phyloP scores from a whole-genome alignment of 2,888 invertebrate species.

The Trichopria drosophilae region DNA sequence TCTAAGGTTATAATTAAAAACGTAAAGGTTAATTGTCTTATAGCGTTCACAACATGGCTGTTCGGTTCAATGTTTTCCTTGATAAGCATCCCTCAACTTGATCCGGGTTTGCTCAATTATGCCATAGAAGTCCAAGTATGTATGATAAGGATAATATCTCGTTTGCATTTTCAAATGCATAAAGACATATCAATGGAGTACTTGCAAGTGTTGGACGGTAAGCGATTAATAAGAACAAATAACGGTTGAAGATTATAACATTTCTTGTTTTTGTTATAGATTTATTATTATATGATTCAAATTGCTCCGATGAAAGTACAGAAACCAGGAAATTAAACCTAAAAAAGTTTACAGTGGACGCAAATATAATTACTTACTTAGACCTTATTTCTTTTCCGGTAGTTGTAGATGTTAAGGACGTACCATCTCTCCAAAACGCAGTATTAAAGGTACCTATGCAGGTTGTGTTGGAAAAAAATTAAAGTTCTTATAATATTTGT shows the following conservation, averaged over 20 bases:
- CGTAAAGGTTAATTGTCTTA: too few species aligned
- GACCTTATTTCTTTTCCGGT: constrained; percentile 44
- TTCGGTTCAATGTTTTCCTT: constrained; percentile 70
- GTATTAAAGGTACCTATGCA: constrained; percentile 41
- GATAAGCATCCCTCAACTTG: constrained; percentile 60
- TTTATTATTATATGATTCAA: constrained; percentile 36
- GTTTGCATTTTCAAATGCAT: constrained; percentile 45
- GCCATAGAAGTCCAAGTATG: constrained; percentile 51
- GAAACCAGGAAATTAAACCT: constrained; percentile 22
- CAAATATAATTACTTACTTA: constrained; percentile 42
- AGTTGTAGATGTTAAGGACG: constrained; percentile 36
- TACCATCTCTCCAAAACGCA: constrained; percentile 42
- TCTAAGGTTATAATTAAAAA: too few species aligned
- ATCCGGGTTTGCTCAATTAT: constrained; percentile 39
- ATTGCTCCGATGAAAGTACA: constrained; percentile 31
- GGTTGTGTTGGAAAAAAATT: not conserved
- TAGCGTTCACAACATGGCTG: constrained; percentile 69
- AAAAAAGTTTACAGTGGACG: constrained; percentile 42
- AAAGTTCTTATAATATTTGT: constrained; percentile 25
- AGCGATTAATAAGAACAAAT: constrained; percentile 8
- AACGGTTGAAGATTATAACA: constrained; percentile 4
- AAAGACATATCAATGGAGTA: constrained; percentile 45
- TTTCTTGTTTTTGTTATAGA: constrained; percentile 11
- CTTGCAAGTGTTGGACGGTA: constrained; percentile 47
- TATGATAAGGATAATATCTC: constrained; percentile 49